A percentile compares a stretch with the other conserved stretches of the same genome.
These are phyloP conservation scores for Tauraco erythrolophus DNA, from an alignment of 2,113 vertebrate species.

Conservation along the genomic window DNA sequence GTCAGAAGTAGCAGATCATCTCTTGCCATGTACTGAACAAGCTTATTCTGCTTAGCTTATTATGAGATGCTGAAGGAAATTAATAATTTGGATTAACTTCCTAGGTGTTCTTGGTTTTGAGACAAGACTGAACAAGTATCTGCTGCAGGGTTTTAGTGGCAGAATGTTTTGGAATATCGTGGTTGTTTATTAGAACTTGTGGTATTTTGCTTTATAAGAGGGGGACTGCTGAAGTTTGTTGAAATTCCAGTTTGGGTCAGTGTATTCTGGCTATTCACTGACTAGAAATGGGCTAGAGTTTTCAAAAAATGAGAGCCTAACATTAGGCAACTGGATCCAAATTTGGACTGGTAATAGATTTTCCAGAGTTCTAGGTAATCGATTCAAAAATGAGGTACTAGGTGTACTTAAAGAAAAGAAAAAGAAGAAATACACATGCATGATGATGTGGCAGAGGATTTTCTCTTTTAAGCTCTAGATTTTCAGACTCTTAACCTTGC, in stretches of 20 bases:
- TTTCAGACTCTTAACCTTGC: not conserved
- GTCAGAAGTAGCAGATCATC: not conserved
- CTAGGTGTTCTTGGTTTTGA: not conserved
- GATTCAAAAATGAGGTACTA: not conserved
- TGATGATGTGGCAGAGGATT: not conserved
- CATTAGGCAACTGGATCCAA: not conserved
- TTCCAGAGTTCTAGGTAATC: not conserved
- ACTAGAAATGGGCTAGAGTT: not conserved
- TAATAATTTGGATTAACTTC: constrained; percentile 2
- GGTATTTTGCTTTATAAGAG: not conserved
- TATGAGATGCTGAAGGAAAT: not conserved
- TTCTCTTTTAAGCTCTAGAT: not conserved
- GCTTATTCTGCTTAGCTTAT: not conserved
- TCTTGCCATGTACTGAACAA: not conserved
- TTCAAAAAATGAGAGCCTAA: not conserved
- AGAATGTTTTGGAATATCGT: not conserved
- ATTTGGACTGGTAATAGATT: not conserved
- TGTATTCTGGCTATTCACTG: not conserved
- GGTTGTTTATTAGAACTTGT: not conserved
- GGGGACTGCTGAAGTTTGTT: not conserved
- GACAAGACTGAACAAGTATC: constrained; percentile 1
- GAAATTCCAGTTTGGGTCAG: not conserved
- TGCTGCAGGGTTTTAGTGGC: not conserved
- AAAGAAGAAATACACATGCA: not conserved
- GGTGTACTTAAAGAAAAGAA: not conserved